These are phyloP conservation scores for Galaxias olidus DNA, from an alignment of 2,797 vertebrate genomes.

Conservation along the genomic window DNA sequence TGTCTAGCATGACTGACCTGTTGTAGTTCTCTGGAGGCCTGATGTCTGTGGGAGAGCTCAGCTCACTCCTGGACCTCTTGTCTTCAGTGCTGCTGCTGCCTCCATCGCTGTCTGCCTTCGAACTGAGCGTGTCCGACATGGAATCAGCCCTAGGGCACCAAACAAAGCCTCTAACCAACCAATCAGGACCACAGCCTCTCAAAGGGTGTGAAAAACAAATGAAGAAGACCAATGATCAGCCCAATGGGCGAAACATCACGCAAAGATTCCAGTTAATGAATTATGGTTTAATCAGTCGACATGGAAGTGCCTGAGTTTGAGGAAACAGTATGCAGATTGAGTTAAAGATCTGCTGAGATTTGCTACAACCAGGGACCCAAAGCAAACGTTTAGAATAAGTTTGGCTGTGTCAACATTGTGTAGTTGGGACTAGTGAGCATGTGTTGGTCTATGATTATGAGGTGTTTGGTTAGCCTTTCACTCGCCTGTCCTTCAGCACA, in stretches of 20 bases:
- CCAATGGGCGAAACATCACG: background rate
- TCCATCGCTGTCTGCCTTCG: slow-evolving; percentile 93
- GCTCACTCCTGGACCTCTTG: slow-evolving; percentile 88
- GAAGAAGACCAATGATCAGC: background rate
- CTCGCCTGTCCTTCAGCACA: slow-evolving; percentile 94
- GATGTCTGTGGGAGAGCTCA: slow-evolving; percentile 91
- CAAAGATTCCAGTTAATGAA: slow-evolving; percentile 20
- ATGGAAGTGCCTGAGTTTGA: background rate
- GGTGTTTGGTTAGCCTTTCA: slow-evolving; percentile 38
- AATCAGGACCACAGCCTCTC: slow-evolving; percentile 20
- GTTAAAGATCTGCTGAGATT: too few relatives aligned
- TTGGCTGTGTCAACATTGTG: background rate
- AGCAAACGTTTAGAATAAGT: too few relatives aligned
- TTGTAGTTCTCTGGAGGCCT: slow-evolving; percentile 84
- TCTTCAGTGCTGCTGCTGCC: slow-evolving; percentile 92
- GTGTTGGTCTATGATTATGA: background rate
- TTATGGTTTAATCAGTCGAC: background rate
- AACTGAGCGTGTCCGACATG: slow-evolving; percentile 91
- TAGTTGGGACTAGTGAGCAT: background rate
- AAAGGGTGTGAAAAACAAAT: slow-evolving; percentile 7
- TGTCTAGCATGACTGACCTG: slow-evolving; percentile 79
- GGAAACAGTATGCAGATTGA: background rate
- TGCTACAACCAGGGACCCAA: too few relatives aligned
- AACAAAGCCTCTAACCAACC: slow-evolving; percentile 8
- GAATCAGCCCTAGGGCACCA: slow-evolving; percentile 82